Conservation (phyloP, 2,888 invertebrate species). For the Lochmaea capreae region DNA sequence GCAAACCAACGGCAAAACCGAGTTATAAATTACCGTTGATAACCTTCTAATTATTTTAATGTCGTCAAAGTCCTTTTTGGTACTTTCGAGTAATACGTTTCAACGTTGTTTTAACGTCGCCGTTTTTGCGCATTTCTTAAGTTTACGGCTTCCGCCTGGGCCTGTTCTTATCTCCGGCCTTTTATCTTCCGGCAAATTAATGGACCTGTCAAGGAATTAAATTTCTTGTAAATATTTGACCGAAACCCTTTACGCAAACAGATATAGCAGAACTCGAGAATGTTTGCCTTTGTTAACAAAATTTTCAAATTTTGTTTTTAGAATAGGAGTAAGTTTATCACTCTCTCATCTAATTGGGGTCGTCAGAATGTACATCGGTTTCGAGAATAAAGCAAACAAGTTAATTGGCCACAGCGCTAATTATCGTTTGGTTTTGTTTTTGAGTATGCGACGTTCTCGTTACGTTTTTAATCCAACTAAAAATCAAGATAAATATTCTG, state of each 20-base stretch:
- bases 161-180: conserved; percentile 31
- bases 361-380: conserved; percentile 7
- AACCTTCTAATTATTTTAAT: conserved; percentile 35
- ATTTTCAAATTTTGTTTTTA: conserved; percentile 23
- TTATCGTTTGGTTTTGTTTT: background rate
- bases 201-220: conserved; percentile 44
- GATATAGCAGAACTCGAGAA: conserved; percentile 24
- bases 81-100: conserved; percentile 42
- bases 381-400: conserved; percentile 12
- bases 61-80: conserved; percentile 38
- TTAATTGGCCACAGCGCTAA: conserved; percentile 7
- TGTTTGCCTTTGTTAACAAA: conserved; percentile 22
- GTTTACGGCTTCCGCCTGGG: conserved; percentile 29
- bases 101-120: conserved; percentile 31
- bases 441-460: background rate
- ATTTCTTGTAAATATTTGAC: conserved; percentile 40
- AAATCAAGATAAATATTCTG: background rate
- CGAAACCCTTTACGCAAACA: conserved; percentile 30
- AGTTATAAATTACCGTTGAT: conserved; percentile 33
- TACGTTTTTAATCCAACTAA: background rate
- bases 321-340: conserved; percentile 22
- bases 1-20: conserved; percentile 6
- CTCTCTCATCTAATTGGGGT: conserved; percentile 18
- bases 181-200: conserved; percentile 46
- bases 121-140: conserved; percentile 45